Conservation (phyloP, 2,113 vertebrate genomes). For the Cygnus buccinator region DNA sequence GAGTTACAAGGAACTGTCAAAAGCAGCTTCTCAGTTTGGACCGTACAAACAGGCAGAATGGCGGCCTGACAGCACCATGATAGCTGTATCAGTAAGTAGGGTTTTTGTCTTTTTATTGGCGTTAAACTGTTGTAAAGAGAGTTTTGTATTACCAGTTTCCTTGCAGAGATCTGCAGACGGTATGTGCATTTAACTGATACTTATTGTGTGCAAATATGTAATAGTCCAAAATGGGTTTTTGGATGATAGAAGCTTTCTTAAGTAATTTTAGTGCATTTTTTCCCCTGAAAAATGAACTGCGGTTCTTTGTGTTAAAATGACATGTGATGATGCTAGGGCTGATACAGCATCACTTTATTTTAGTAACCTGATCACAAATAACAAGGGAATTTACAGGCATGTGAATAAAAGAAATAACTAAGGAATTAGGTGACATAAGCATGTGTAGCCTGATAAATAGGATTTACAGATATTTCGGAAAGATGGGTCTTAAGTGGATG, state of each 20-base stretch:
- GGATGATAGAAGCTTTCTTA: neutral
- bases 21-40: conserved; percentile 92
- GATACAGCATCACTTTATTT: neutral
- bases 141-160: neutral
- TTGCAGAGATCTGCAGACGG: neutral
- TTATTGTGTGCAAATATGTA: neutral
- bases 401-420: neutral
- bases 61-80: conserved; percentile 93
- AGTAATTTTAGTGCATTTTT: neutral
- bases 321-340: rapidly evolving
- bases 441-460: neutral
- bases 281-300: neutral
- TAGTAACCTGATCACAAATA: neutral
- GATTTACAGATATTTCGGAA: neutral
- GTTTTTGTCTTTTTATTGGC: neutral
- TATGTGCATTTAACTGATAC: neutral
- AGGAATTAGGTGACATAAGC: neutral
- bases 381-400: neutral
- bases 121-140: neutral
- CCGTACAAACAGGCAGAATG: conserved; percentile 91
- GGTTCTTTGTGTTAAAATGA: neutral
- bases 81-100: conserved; percentile 93
- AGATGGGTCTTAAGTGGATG: neutral
- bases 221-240: neutral
- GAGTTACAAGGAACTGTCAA: conserved; percentile 92